Evolutionary conservation across 2,113 vertebrate genomes (phyloP).

Genomic region (Gnathonemus echidnorhynchus): DNA sequence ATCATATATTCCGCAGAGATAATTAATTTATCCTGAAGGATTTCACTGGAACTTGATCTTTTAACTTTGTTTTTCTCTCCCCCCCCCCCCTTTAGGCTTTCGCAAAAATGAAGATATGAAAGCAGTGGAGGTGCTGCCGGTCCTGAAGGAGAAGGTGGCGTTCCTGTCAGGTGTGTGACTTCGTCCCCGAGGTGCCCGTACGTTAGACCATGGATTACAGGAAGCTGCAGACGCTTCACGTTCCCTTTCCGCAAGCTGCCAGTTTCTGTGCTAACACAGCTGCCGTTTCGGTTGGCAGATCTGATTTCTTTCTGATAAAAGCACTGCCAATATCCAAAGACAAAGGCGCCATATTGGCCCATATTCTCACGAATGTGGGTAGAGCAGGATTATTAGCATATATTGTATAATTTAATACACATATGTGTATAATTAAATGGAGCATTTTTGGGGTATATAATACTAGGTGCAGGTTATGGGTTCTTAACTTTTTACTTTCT

Average conservation of each 20-base stretch:
- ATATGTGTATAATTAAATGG: not conserved
- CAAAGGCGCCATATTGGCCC: not conserved
- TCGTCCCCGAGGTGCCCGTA: not conserved
- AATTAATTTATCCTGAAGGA: not conserved
- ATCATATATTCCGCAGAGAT: not conserved
- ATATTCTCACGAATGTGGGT: not conserved
- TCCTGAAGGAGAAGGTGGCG: constrained; percentile 95
- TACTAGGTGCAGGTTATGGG: not conserved
- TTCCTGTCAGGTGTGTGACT: constrained; percentile 82
- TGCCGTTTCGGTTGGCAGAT: not conserved
- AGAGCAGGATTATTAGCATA: not conserved
- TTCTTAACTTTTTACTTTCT: not conserved
- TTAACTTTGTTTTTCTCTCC: not conserved
- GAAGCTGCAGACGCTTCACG: not conserved
- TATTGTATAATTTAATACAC: not conserved
- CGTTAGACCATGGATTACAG: not conserved
- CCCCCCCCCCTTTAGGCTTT: constrained; percentile 70
- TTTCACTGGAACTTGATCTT: not conserved
- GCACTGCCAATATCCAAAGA: not conserved
- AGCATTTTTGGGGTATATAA: not conserved
- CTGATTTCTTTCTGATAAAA: not conserved
- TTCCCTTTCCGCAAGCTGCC: not conserved
- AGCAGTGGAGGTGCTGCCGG: constrained; percentile 91
- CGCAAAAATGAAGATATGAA: constrained; percentile 97
- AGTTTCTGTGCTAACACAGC: not conserved